A percentile compares a stretch with the other conserved stretches of the same genome.
phyloP scores from a whole-genome alignment of 2,113 vertebrate genomes.

The Condylura cristata region DNA sequence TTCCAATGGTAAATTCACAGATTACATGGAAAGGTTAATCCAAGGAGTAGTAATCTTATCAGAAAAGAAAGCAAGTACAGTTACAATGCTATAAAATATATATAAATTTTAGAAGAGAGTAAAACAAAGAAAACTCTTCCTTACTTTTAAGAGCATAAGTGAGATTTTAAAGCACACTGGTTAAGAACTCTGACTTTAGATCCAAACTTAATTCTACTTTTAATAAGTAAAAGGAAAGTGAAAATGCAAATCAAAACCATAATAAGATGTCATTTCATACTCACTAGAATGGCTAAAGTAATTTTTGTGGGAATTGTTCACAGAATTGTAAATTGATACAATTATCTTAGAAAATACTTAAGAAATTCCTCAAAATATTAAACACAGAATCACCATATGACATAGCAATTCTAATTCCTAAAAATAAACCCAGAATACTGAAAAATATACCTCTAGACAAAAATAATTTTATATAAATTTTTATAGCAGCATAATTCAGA shows the following conservation, averaged over 20 bases:
- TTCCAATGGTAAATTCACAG: too few relatives aligned
- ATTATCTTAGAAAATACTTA: not conserved
- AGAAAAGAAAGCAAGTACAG: too few relatives aligned
- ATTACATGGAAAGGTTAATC: too few relatives aligned
- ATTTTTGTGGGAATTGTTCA: not conserved
- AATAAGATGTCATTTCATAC: not conserved
- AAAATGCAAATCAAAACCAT: slow-evolving; percentile 18
- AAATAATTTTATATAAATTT: not conserved
- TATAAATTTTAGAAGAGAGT: too few relatives aligned
- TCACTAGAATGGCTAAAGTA: not conserved
- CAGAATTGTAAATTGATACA: not conserved
- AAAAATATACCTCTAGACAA: not conserved
- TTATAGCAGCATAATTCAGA: not conserved
- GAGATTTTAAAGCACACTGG: too few relatives aligned
- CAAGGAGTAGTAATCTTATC: too few relatives aligned
- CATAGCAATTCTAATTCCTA: not conserved
- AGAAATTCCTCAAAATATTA: not conserved
- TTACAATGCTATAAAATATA: too few relatives aligned
- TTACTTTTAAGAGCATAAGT: too few relatives aligned
- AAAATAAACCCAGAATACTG: not conserved
- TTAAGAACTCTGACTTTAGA: too few relatives aligned
- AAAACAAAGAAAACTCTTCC: too few relatives aligned
- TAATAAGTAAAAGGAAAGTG: not conserved
- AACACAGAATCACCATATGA: not conserved
- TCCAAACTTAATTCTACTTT: not conserved